A percentile compares a stretch with the other conserved stretches of the same genome.
Conservation (phyloP, 1,140 invertebrate genomes). For the Drosophila littoralis region DNA sequence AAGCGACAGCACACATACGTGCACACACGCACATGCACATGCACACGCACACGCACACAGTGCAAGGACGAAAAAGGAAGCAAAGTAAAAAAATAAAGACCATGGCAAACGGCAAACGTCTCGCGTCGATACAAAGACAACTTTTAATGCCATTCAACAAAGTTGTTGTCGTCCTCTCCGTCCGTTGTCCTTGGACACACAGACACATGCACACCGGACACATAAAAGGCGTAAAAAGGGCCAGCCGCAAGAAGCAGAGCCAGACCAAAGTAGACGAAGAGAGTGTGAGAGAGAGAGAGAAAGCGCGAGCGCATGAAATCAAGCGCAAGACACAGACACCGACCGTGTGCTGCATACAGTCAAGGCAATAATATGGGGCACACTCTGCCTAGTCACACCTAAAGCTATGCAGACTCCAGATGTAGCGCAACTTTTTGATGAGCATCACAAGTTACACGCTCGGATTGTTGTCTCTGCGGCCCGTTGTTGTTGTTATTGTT, state of each 20-base stretch:
- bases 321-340: conserved; percentile 2
- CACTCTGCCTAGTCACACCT: not conserved
- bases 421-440: conserved; percentile 52
- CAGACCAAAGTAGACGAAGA: not conserved
- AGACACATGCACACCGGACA: conserved; percentile 31
- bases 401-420: conserved; percentile 17
- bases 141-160: conserved; percentile 74
- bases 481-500: conserved; percentile 2
- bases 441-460: conserved; percentile 33
- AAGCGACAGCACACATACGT: conserved; percentile 49
- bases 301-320: not conserved
- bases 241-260: conserved; percentile 30
- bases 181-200: conserved; percentile 38
- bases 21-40: not conserved
- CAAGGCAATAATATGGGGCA: too few species aligned
- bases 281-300: not conserved
- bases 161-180: conserved; percentile 48
- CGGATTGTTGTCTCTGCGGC: conserved; percentile 7
- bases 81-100: conserved; percentile 1
- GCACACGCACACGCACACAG: conserved; percentile 4
- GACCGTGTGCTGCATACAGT: not conserved
- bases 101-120: conserved; percentile 33
- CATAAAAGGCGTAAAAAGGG: conserved; percentile 69
- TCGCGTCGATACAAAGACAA: conserved; percentile 63
- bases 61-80: conserved; percentile 45